These are phyloP conservation scores for Protobothrops flavoviridis DNA, from an alignment of 2,113 vertebrate genomes.

Conservation along the genomic window DNA sequence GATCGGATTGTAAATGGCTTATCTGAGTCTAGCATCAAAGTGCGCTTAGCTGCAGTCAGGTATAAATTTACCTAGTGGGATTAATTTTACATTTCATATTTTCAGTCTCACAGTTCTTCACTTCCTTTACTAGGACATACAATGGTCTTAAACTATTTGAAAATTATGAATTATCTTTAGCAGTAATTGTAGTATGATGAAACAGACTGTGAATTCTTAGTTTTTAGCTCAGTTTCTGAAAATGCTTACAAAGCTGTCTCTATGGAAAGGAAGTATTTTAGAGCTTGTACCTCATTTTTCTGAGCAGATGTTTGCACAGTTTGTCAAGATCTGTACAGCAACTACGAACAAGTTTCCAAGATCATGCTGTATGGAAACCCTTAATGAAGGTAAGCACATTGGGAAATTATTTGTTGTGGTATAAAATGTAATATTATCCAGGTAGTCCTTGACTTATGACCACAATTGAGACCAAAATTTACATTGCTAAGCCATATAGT, in stretches of 20 bases:
- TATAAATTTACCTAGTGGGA: conserved; percentile 69
- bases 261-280: conserved; percentile 16
- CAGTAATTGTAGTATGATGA: neutral
- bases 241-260: neutral
- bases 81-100: conserved; percentile 28
- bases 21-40: conserved; percentile 97
- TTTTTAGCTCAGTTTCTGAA: neutral
- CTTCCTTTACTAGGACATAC: conserved; percentile 39
- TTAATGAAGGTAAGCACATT: conserved; percentile 89
- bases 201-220: neutral
- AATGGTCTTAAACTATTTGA: conserved; percentile 3
- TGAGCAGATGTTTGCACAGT: conserved; percentile 95
- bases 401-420: neutral
- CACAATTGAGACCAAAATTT: neutral
- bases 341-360: conserved; percentile 97
- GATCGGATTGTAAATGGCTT: conserved; percentile 98
- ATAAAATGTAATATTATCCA: neutral
- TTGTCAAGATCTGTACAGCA: conserved; percentile 98
- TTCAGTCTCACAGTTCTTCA: conserved; percentile 40
- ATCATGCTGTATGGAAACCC: conserved; percentile 98
- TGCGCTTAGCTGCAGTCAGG: conserved; percentile 97
- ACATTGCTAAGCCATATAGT: neutral
- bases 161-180: neutral
- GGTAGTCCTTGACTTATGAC: neutral
- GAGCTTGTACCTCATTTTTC: conserved; percentile 55